A percentile compares a stretch with the other conserved stretches of the same genome.
Evolutionary conservation across 2,797 vertebrate species (phyloP).

Genomic region (Mallotus villosus): DNA sequence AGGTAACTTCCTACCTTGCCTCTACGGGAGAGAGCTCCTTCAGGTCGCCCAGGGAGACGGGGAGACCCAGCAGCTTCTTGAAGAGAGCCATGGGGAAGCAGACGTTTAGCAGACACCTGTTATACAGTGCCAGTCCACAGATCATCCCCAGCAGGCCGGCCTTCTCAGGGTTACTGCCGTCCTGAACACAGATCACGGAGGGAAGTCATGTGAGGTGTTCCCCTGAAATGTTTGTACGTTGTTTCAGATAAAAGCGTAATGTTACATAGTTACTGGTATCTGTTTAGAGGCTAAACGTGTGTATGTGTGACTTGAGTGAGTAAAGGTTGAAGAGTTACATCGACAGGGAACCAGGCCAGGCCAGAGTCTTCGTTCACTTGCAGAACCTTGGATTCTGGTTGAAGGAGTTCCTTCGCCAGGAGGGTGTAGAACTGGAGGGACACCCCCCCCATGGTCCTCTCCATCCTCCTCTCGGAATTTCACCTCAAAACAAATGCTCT

Average conservation of each 20-base stretch:
- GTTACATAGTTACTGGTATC: no score
- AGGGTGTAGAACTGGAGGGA: constrained; percentile 62
- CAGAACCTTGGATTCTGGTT: constrained; percentile 29
- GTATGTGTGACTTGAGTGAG: no score
- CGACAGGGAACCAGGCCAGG: constrained; percentile 61
- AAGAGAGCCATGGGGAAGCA: constrained; percentile 64
- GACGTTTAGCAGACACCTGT: not conserved
- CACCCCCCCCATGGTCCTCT: constrained; percentile 21
- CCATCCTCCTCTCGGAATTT: constrained; percentile 46
- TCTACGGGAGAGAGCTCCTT: constrained; percentile 63
- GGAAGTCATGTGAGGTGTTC: no score
- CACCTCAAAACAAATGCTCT: constrained; percentile 52
- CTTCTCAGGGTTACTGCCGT: not conserved
- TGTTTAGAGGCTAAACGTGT: no score
- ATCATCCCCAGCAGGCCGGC: constrained; percentile 52
- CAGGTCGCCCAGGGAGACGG: constrained; percentile 61
- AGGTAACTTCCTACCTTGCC: constrained; percentile 37
- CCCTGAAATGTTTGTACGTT: no score
- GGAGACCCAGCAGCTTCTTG: constrained; percentile 62
- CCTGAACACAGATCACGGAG: constrained; percentile 31
- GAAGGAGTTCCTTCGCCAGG: constrained; percentile 46
- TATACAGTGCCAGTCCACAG: constrained; percentile 66
- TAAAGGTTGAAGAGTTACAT: constrained; percentile 20
- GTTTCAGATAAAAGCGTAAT: no score
- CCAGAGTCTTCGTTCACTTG: constrained; percentile 19